Evolutionary conservation across 2,888 invertebrate species (phyloP).

Genomic region (Thelaira solivaga): DNA sequence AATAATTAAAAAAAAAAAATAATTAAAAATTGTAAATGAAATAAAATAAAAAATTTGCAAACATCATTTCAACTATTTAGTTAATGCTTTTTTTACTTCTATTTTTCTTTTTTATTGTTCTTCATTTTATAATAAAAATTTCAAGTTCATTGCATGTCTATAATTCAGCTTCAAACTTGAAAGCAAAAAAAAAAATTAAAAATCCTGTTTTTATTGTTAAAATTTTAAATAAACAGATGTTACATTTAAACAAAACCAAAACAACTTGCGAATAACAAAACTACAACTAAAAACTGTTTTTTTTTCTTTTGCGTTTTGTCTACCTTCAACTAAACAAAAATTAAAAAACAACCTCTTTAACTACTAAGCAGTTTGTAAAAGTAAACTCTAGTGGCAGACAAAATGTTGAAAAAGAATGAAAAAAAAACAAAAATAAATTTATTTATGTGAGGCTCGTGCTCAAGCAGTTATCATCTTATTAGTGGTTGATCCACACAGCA

Average conservation of each 20-base stretch:
- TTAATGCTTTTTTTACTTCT: too few species aligned
- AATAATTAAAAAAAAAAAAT: too few species aligned
- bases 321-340: neutral
- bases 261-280: constrained; percentile 17
- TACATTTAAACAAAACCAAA: constrained; percentile 6
- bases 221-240: constrained; percentile 49
- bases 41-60: too few species aligned
- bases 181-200: neutral
- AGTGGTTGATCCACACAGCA: constrained; percentile 23
- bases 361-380: neutral
- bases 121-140: too few species aligned
- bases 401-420: neutral
- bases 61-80: too few species aligned
- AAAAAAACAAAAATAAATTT: constrained; percentile 8
- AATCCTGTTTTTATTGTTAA: constrained; percentile 31
- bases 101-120: too few species aligned
- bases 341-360: neutral
- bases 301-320: neutral
- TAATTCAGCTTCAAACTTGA: neutral
- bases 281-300: constrained; percentile 1
- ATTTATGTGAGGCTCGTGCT: constrained; percentile 64
- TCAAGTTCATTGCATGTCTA: constrained; percentile 50
- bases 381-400: neutral
- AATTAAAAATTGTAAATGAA: too few species aligned
- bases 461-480: constrained; percentile 61